Percentiles rank a stretch among this genome's conserved stretches.
Evolutionary conservation across 1,140 invertebrate species (phyloP).

Genomic region (Hylaeus volcanicus): DNA sequence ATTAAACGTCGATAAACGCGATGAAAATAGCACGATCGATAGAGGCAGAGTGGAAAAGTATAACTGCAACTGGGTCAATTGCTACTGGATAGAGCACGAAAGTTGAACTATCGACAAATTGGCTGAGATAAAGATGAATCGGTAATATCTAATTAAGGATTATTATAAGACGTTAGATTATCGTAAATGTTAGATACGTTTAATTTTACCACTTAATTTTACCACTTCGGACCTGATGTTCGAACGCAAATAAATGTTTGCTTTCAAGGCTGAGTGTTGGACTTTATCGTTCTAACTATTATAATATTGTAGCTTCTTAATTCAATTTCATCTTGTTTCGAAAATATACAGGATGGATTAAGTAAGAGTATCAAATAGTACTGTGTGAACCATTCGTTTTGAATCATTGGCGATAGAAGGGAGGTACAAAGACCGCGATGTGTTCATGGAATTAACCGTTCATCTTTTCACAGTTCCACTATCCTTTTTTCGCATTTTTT

Average conservation of each 20-base stretch:
- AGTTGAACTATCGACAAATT: conserved; percentile 27
- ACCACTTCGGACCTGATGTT: too few relatives aligned
- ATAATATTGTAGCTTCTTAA: too few relatives aligned
- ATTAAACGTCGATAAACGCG: conserved; percentile 19
- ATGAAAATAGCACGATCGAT: conserved; percentile 10
- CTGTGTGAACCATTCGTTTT: too few relatives aligned
- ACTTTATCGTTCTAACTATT: too few relatives aligned
- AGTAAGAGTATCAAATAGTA: too few relatives aligned
- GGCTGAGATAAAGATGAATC: not conserved
- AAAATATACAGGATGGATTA: too few relatives aligned
- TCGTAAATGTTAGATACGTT: too few relatives aligned
- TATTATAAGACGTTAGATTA: too few relatives aligned
- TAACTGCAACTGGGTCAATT: conserved; percentile 14
- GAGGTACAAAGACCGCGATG: not conserved
- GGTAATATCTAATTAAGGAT: conserved; percentile 1
- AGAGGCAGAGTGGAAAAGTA: not conserved
- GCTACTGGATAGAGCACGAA: not conserved
- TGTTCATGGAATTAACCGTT: conserved; percentile 1
- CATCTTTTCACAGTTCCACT: not conserved
- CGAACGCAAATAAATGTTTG: too few relatives aligned
- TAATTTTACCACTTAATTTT: too few relatives aligned
- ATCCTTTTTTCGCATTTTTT: not conserved
- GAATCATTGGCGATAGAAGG: not conserved
- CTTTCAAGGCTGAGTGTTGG: too few relatives aligned
- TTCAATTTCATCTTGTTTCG: too few relatives aligned